Base-by-base conservation (phyloP, 2,888 invertebrate species). In the Lissonota sp. region DNA sequence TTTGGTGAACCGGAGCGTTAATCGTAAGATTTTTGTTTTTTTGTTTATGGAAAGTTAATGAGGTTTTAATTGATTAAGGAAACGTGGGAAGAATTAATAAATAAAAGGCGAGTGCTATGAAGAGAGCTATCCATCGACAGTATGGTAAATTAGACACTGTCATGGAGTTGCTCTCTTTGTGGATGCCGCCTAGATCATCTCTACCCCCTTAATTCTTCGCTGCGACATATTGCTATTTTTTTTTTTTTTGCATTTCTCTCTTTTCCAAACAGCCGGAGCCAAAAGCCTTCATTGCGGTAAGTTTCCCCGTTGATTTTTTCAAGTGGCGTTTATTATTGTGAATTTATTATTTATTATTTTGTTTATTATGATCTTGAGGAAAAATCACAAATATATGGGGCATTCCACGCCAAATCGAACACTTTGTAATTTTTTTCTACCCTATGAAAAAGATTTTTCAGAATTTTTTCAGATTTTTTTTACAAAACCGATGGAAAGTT, bases 161-260 rank as follows among this genome's bases (percentile, higher is more conserved):
- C 98, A 98, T 98, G 98, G 98, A 98, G 97, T 98, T 98, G 98
- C 98, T 98, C 98, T 98, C 98, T 98, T 98, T 98, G 98, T 97
- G 96, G 97, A 96, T 96, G 96, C 95, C 95, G 96, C 95, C 94
- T 94, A 93, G 93, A 92, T 93, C 96, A 91, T 88, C 95, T 26
- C 26, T n/a, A 3, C 3, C 26, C 26, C 26, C 3, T 26, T 26
- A 3, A 26, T 3, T 26, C 26, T 26, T 26, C 26, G 26, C 26
- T 26, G 26, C 26, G 26, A 26, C 26, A 26, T 26, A 26, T 26
- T 26, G 53, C 57, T 55, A 12, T n/a, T 49, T 6, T 14, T 55
- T 55, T 37, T 58, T 76, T 62, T 58, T 51, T 8, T 42, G 46
- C 1, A 16, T 51, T 51, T 62, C 39, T 51, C 8, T 57, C 26